Percentiles rank a stretch among this genome's conserved stretches.
Evolutionary conservation across 2,113 vertebrate genomes (phyloP).

Genomic region (Syngnathus typhle): DNA sequence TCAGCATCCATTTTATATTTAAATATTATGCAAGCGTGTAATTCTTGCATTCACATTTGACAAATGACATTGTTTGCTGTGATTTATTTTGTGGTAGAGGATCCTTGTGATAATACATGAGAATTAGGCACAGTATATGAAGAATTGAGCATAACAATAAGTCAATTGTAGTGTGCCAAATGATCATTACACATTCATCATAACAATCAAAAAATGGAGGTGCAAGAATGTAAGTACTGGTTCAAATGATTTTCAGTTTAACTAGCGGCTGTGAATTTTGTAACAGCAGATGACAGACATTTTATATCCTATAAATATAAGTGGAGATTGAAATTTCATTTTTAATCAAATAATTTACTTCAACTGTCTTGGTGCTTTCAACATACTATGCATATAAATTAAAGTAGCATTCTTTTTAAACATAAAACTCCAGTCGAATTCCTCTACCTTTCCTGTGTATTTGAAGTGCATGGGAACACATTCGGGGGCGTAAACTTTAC

Average conservation of each 20-base stretch:
- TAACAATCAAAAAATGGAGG: background rate
- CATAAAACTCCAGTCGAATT: background rate
- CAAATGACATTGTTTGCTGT: background rate
- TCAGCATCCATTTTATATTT: background rate
- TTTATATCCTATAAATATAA: background rate
- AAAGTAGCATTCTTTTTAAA: background rate
- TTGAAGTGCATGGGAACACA: background rate
- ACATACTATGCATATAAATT: background rate
- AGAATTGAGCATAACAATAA: background rate
- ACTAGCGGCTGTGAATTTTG: background rate
- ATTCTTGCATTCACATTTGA: background rate
- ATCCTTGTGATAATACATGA: background rate
- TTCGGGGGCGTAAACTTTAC: background rate
- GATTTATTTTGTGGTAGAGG: background rate
- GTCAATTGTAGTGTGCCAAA: background rate
- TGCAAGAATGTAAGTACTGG: background rate
- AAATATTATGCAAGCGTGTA: background rate
- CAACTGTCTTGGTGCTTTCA: background rate
- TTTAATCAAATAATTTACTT: background rate
- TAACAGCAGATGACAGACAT: background rate
- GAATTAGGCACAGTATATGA: background rate
- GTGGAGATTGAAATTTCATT: background rate
- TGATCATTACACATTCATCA: background rate
- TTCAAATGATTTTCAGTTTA: background rate
- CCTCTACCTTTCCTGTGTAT: background rate